Evolutionary conservation across 2,888 invertebrate species (phyloP).

Genomic region (Adineta ricciae): DNA sequence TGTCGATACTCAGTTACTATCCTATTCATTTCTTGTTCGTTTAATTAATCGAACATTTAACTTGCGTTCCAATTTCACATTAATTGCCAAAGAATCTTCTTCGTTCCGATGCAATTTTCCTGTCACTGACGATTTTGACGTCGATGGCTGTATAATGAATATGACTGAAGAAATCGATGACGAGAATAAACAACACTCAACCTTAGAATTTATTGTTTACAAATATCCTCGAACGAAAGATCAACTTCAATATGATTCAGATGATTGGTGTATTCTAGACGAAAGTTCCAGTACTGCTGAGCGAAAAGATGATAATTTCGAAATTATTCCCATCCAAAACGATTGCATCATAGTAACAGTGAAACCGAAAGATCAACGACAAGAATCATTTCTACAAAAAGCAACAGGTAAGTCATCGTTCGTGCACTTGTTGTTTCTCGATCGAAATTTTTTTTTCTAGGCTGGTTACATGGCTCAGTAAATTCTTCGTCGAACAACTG

Average conservation of each 20-base stretch:
- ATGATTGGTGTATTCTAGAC: background rate
- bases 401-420: background rate
- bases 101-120: background rate
- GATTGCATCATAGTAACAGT: background rate
- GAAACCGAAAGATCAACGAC: background rate
- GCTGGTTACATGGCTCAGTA: background rate
- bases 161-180: background rate
- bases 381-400: background rate
- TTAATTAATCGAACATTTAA: background rate
- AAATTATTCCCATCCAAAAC: background rate
- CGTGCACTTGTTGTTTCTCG: too few species aligned
- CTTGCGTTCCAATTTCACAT: background rate
- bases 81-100: background rate
- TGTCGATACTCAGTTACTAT: background rate
- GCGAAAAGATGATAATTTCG: background rate
- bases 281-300: background rate
- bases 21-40: background rate
- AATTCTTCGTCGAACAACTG: background rate
- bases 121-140: background rate
- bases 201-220: background rate
- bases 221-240: background rate
- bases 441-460: background rate
- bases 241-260: background rate
- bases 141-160: slow-evolving; percentile 15
- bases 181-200: background rate